A percentile compares a stretch with the other conserved stretches of the same genome.
These are phyloP conservation scores for Menidia beryllina DNA, from an alignment of 2,113 vertebrate genomes.

Conservation along the genomic window DNA sequence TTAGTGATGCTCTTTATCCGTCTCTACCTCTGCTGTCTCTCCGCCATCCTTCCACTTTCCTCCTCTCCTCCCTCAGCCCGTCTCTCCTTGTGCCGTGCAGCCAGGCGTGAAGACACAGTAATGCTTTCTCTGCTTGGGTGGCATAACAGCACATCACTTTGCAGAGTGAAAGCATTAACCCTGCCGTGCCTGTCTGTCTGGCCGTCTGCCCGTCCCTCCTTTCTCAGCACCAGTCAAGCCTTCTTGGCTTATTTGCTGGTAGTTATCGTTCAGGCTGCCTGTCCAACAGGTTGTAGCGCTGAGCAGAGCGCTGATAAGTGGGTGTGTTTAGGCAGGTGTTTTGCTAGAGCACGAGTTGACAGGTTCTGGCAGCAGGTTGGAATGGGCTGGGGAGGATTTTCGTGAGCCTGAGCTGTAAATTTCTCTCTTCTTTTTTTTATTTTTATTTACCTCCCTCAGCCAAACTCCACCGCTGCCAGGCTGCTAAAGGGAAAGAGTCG, in stretches of 20 bases:
- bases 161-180: constrained; percentile 78
- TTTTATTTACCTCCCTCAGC: constrained; percentile 78
- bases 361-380: constrained; percentile 50
- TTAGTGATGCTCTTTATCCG: constrained; percentile 47
- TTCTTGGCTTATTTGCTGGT: constrained; percentile 56
- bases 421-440: constrained; percentile 41
- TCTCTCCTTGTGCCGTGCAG: constrained; percentile 71
- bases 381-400: constrained; percentile 49
- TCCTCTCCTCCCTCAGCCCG: constrained; percentile 46
- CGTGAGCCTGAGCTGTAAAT: constrained; percentile 13
- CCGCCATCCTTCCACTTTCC: constrained; percentile 44
- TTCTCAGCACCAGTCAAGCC: constrained; percentile 63
- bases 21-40: constrained; percentile 29
- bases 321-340: constrained; percentile 59
- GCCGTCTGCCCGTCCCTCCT: constrained; percentile 61
- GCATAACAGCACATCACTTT: constrained; percentile 81
- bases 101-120: constrained; percentile 80
- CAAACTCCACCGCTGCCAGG: constrained; percentile 84
- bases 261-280: constrained; percentile 48
- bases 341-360: constrained; percentile 53
- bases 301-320: constrained; percentile 59
- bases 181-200: constrained; percentile 65
- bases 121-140: constrained; percentile 82
- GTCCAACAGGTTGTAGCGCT: constrained; percentile 75
- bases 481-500: constrained; percentile 84